Base-by-base conservation (phyloP, 2,113 vertebrate species). In the Anhinga anhinga region DNA sequence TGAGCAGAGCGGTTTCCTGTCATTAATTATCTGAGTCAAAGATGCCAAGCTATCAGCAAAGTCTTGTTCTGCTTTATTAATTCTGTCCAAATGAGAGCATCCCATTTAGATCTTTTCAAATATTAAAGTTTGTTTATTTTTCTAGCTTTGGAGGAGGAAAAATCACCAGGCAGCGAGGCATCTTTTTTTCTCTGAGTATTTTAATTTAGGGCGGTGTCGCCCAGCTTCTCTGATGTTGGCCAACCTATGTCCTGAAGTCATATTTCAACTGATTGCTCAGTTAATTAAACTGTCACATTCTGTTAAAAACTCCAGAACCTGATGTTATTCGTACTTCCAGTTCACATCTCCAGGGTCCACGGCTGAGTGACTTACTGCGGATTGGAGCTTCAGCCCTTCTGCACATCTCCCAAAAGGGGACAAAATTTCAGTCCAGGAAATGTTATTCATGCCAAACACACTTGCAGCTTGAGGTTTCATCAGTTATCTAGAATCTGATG, bases 171-270 rank as follows among this genome's bases (percentile, higher is more conserved):
- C 45, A 47, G 7, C 3, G 45, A 88, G 38, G 53, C 7, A 7
- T 2, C n/a, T 63, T 16, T 45, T 69, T 11, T 18, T 2, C 45
- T 78, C 58, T 34, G 1, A 55, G 17, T 73, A 34, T 62, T 65
- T 92, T 81, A n/a, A 81, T 86, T n/a, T 15, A 81, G 42, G 93
- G 76, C 87, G 42, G 82, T 80, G 78, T 86, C 44, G 26, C 18
- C 52, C 76, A 69, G 15, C 52, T 71, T 79, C 83, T 85, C 53
- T 86, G 73, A 45, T n/a, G 12, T 85, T 76, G 73, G 45, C 83
- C 73, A 93, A 7, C 70, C 76, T 66, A n/a, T 93, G 66, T 94
- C 96, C 90, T 86, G 70, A 83, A 91, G 96, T 88, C 85, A 61
- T 45, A 59, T 85, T 87, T 91, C 82, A 88, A 5, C 74, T 32